These are phyloP conservation scores for Calypte anna DNA, from an alignment of 2,113 vertebrate genomes.

Conservation along the genomic window DNA sequence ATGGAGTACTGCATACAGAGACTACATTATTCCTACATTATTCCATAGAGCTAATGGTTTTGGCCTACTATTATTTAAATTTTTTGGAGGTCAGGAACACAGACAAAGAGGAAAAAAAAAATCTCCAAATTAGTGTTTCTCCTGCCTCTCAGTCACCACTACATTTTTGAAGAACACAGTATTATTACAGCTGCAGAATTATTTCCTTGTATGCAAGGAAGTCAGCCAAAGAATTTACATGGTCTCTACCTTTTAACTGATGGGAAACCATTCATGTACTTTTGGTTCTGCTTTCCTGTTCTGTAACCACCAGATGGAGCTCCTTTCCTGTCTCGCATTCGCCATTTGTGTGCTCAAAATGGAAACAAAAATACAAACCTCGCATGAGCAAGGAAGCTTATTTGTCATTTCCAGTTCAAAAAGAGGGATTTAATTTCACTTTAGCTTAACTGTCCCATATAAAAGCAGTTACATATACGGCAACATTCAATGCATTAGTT, in stretches of 20 bases:
- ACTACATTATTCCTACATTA: too few relatives aligned
- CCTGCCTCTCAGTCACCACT: background rate
- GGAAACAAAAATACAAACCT: background rate
- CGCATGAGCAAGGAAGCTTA: background rate
- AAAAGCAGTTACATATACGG: background rate
- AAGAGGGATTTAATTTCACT: background rate
- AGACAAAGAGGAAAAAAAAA: background rate
- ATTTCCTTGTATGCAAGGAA: background rate
- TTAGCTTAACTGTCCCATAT: background rate
- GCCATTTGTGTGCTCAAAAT: background rate
- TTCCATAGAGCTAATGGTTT: background rate
- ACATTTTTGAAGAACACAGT: background rate
- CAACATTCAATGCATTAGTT: background rate
- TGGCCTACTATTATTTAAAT: background rate
- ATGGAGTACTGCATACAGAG: background rate
- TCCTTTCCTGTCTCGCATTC: background rate
- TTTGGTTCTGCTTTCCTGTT: background rate
- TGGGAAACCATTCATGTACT: background rate
- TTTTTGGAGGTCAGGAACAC: background rate
- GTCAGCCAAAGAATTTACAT: background rate
- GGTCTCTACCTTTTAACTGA: background rate
- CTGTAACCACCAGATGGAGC: conserved; percentile 30
- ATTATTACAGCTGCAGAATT: background rate
- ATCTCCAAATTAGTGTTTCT: background rate
- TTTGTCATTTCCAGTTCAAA: background rate